phyloP scores from a whole-genome alignment of 2,888 invertebrate genomes.

The Scaptomyza reducta region DNA sequence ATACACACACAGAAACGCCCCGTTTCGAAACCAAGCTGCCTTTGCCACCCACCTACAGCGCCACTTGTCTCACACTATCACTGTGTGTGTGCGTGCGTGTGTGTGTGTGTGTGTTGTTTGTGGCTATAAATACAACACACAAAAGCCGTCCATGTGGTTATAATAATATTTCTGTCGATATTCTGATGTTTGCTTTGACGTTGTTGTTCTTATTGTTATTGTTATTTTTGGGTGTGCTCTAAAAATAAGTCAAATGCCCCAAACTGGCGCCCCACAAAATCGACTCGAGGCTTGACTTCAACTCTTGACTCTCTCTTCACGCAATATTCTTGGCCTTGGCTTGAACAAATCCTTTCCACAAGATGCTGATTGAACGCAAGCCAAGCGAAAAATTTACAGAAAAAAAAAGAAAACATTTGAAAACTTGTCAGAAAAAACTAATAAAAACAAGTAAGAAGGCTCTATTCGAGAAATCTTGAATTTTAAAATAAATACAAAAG shows the following conservation, averaged over 20 bases:
- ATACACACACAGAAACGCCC: slow-evolving; percentile 21
- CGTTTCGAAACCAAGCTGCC: slow-evolving; percentile 17
- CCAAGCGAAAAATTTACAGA: not conserved
- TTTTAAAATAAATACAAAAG: too few species aligned
- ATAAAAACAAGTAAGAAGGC: too few species aligned
- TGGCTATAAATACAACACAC: slow-evolving; percentile 42
- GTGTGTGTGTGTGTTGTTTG: slow-evolving; percentile 25
- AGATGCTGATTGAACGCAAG: too few species aligned
- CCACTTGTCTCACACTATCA: not conserved
- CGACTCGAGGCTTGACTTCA: slow-evolving; percentile 3
- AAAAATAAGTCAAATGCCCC: slow-evolving; percentile 37
- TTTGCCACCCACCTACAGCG: slow-evolving; percentile 36
- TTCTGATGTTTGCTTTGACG: slow-evolving; percentile 15
- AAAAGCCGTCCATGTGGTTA: slow-evolving; percentile 59
- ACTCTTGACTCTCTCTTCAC: slow-evolving; percentile 5
- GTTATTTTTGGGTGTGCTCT: slow-evolving; percentile 20
- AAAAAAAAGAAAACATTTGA: too few species aligned
- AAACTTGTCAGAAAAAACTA: too few species aligned
- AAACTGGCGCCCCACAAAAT: slow-evolving; percentile 13
- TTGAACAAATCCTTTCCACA: slow-evolving; percentile 4
- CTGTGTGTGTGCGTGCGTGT: slow-evolving; percentile 5
- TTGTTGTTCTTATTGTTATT: not conserved
- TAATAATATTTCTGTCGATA: slow-evolving; percentile 27
- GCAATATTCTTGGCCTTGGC: slow-evolving; percentile 8
- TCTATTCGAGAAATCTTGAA: too few species aligned